Evolutionary conservation across 2,888 invertebrate species (phyloP), one percentile per base, ranked within the genome.

Genomic region (Mallateleia sp.): DNA sequence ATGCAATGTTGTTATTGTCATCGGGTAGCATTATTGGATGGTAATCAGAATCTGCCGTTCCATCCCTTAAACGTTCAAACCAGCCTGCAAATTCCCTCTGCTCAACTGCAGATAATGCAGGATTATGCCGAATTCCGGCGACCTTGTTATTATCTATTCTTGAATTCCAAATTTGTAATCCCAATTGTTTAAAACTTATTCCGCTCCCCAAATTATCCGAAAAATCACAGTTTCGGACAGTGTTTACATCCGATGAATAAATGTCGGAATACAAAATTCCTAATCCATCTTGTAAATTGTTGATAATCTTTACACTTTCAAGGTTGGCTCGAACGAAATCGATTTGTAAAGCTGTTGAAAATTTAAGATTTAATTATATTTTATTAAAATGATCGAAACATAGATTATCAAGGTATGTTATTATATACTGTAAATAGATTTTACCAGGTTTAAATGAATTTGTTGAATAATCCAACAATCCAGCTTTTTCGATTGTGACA

Each of bases 221-320:
- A 93, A 98, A 98, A 92, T 98, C 98, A 0, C 98, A 98, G 94
- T 98, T 98, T 91, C 97, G 97, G 0, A 98, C 97, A 28, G 97
- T 97, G 91, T 98, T 98, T 4, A 98, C 96, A 93, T 98, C 98
- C 2, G 97, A 97, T 25, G 98, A 98, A 94, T 98, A 99, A 81
- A 99, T 97, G 95, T 99, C 99, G 0, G 99, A 98, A 95, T 99
- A 99, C 83, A 99, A 96, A 50, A 99, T 97, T 34, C 99, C 99
- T 32, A 99, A 96, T 0, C 99, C 99, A 93, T 99, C 99, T 91
- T 98, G 98, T 71, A 98, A 97, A 94, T 99, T 99, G 93, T 99
- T 97, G 0, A 97, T 96, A 20, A 99, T 96, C 90, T 97, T 97
- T 2, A 98, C 96, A 91, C 97, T 98, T 94, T 98, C 98, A 90